Conservation (phyloP, 37 sponge, comb jelly and placozoan species). For the Cladorhizidae sp. region DNA sequence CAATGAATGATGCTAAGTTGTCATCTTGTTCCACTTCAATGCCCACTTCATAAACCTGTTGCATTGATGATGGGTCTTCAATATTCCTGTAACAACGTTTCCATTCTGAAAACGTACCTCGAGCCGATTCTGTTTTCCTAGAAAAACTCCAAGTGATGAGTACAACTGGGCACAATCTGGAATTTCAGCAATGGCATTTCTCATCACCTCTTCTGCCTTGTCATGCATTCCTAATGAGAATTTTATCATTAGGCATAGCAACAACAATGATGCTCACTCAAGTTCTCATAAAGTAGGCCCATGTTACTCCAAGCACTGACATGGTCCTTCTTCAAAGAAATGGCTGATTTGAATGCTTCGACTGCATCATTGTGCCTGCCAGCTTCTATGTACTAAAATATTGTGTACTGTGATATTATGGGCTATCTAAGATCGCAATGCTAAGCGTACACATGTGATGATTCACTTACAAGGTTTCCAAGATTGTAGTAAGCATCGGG, state of each 20-base stretch:
- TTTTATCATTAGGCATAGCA: background rate
- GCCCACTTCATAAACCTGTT: background rate
- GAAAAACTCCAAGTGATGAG: slow-evolving; percentile 53
- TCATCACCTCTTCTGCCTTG: slow-evolving; percentile 62
- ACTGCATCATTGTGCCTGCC: slow-evolving; percentile 33
- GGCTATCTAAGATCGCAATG: background rate
- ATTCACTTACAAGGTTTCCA: slow-evolving; percentile 69
- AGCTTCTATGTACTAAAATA: slow-evolving; percentile 63
- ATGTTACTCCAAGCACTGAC: slow-evolving; percentile 74
- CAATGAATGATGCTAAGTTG: no score
- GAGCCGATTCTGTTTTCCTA: slow-evolving; percentile 51
- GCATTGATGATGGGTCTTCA: background rate
- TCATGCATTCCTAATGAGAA: slow-evolving; percentile 23
- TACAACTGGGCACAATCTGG: slow-evolving; percentile 40
- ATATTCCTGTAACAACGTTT: no score
- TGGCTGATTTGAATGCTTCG: slow-evolving; percentile 55
- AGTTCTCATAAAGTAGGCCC: slow-evolving; percentile 63
- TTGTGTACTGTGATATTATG: background rate
- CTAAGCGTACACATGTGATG: background rate
- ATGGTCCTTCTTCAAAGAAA: slow-evolving; percentile 49
- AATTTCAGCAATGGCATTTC: slow-evolving; percentile 49
- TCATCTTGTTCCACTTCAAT: no score
- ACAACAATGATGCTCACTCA: slow-evolving; percentile 11
- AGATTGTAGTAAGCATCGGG: slow-evolving; percentile 86
- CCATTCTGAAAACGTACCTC: slow-evolving; percentile 9